Evolutionary conservation across 2,113 vertebrate genomes (phyloP).

Genomic region (Pantherophis guttatus): DNA sequence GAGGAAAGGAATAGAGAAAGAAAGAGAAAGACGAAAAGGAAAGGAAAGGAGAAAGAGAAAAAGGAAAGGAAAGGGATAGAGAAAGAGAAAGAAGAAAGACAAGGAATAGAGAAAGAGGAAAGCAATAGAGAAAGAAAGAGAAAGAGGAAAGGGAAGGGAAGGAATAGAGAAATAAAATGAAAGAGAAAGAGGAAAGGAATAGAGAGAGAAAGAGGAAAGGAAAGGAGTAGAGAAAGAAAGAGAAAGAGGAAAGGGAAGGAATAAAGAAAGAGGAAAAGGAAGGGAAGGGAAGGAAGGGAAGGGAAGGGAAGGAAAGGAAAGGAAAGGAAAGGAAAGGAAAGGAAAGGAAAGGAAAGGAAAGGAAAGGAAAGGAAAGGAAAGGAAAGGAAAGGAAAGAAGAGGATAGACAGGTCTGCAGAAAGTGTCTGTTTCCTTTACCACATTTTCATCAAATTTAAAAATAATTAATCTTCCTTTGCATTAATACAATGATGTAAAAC

Average conservation of each 20-base stretch:
- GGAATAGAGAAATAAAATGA: too few species aligned
- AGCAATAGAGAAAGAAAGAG: neutral
- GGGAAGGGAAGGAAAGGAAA: neutral
- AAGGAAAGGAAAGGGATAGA: neutral
- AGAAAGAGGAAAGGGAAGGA: too few species aligned
- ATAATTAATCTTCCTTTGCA: neutral
- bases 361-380: too few species aligned
- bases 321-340: neutral
- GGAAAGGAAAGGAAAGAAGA: too few species aligned
- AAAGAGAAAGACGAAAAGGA: too few species aligned
- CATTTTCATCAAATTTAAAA: neutral
- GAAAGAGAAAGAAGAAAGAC: neutral
- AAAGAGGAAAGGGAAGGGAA: too few species aligned
- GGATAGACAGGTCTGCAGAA: neutral
- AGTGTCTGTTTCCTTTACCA: neutral
- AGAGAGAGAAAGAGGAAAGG: neutral
- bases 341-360: neutral
- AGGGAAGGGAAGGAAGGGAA: too few species aligned
- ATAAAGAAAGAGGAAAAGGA: too few species aligned
- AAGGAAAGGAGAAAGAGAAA: neutral
- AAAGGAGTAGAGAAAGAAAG: too few species aligned
- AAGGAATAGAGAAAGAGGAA: too few species aligned
- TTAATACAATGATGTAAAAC: neutral
- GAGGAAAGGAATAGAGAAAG: too few species aligned
- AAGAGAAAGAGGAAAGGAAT: too few species aligned